Base-by-base conservation (phyloP, 2,888 invertebrate genomes). In the Dicyrtomina minuta region DNA sequence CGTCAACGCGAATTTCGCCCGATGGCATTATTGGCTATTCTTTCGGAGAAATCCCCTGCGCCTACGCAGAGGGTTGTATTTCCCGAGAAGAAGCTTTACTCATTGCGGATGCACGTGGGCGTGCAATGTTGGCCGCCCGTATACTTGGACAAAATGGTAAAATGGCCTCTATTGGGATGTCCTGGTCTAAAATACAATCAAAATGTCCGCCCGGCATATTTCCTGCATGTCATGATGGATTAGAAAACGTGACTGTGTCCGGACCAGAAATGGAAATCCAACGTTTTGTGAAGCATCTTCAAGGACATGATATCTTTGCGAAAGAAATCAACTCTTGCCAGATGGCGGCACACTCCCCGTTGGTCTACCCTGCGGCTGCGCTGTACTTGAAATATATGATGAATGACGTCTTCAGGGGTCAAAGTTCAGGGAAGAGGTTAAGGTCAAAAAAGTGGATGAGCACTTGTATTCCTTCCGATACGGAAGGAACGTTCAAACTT, bases 21-120 rank as follows among this genome's bases (percentile, higher is more conserved):
- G 95, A 96, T 81, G 96, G 96, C 65, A 93, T 99, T 80, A 86
- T 98, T 64, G 98, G 98, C 0, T 97, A 98, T 83, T n/a, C n/a
- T n/a, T n/a, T n/a, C n/a, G n/a, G n/a, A n/a, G n/a, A n/a, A n/a
- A n/a, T n/a, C n/a, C n/a, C 96, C 1, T 97, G 96, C 82, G 96
- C 95, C 12, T 97, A 97, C 83, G 96, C 96, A 20, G 97, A 97
- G 84, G 96, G 93, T 13, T 91, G 93, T 56, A 88, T 98, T 79
- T 94, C 93, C 5, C 89, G 91, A 1, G 96, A 96, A 82, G 96
- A 98, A 84, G 90, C 96, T 0, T 90, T 97, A 69, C 83, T 96
- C 78, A 90, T 95, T 0, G 56, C 46, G 2, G 26, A 62, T 33
- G 62, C 64, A 15, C 4, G 86, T 76, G 84, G 83, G 20, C 79